Evolutionary conservation across 1,140 invertebrate genomes (phyloP).

Genomic region (Contarinia nasturtii): DNA sequence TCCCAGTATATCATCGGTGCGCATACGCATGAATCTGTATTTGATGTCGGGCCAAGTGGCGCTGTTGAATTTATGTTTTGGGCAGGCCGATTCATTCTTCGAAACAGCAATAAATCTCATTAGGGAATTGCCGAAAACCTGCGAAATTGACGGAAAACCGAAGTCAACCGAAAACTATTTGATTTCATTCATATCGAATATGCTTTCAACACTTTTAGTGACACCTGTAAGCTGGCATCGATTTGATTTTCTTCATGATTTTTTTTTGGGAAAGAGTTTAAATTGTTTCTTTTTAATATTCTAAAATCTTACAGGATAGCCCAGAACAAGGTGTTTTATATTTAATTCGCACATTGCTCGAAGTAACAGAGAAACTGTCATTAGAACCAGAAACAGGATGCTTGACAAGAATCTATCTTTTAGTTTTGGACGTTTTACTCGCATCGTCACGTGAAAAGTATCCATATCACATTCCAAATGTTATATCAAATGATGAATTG

Average conservation of each 20-base stretch:
- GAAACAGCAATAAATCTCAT: constrained; percentile 69
- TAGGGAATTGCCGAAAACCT: constrained; percentile 52
- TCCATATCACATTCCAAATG: constrained; percentile 25
- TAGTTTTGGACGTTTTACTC: constrained; percentile 20
- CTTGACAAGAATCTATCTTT: constrained; percentile 41
- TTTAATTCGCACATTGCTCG: constrained; percentile 52
- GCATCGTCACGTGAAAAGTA: constrained; percentile 16
- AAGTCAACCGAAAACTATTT: constrained; percentile 53
- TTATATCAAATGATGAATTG: constrained; percentile 84
- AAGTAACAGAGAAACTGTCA: constrained; percentile 45
- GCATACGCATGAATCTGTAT: constrained; percentile 64
- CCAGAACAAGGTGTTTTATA: constrained; percentile 68
- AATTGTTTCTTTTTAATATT: constrained; percentile 4
- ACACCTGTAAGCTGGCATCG: constrained; percentile 51
- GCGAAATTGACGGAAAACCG: constrained; percentile 55
- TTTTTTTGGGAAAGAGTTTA: not conserved
- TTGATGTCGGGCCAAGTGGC: constrained; percentile 75
- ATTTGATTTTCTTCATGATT: not conserved
- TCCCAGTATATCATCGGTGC: constrained; percentile 66
- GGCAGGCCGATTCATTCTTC: constrained; percentile 88
- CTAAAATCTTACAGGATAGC: constrained; percentile 41
- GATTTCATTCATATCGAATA: constrained; percentile 49
- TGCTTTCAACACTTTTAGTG: constrained; percentile 67
- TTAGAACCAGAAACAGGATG: constrained; percentile 36
- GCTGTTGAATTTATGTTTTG: constrained; percentile 72